Percentiles rank a stretch among this genome's conserved stretches.
Conservation (phyloP, 2,888 invertebrate species). For the Lithophane socia region DNA sequence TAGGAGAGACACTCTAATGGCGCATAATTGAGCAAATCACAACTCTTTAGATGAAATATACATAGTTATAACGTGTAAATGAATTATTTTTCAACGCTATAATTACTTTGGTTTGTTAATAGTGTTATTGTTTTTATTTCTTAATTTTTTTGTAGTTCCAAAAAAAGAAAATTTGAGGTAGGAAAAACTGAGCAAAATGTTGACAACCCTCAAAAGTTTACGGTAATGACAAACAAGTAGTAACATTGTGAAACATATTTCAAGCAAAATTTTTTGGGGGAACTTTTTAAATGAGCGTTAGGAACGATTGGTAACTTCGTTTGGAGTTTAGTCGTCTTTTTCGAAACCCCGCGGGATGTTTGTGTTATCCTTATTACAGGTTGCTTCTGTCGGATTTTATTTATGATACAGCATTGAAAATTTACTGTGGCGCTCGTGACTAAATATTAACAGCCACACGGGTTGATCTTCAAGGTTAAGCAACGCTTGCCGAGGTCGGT, state of each 20-base stretch:
- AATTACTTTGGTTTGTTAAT: no score
- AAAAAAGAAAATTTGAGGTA: background rate
- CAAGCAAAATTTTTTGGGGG: slow-evolving; percentile 15
- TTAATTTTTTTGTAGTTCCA: no score
- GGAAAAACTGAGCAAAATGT: background rate
- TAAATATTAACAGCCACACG: background rate
- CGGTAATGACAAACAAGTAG: slow-evolving; percentile 14
- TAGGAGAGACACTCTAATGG: background rate
- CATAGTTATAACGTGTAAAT: background rate
- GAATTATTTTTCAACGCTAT: background rate
- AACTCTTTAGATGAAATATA: background rate
- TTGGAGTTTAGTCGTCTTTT: slow-evolving; percentile 1
- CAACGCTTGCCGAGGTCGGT: background rate
- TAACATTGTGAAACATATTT: slow-evolving; percentile 20
- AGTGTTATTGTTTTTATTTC: no score
- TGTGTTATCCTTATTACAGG: background rate
- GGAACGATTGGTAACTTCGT: slow-evolving; percentile 11
- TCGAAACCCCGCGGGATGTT: background rate
- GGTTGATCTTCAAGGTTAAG: background rate
- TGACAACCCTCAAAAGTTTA: slow-evolving; percentile 12
- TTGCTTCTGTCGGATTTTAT: background rate
- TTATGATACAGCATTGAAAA: background rate
- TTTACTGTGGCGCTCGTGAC: background rate
- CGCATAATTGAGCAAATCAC: background rate
- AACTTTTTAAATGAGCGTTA: slow-evolving; percentile 39